Base-by-base conservation (phyloP, 2,113 vertebrate species). In the Dasyurus viverrinus region DNA sequence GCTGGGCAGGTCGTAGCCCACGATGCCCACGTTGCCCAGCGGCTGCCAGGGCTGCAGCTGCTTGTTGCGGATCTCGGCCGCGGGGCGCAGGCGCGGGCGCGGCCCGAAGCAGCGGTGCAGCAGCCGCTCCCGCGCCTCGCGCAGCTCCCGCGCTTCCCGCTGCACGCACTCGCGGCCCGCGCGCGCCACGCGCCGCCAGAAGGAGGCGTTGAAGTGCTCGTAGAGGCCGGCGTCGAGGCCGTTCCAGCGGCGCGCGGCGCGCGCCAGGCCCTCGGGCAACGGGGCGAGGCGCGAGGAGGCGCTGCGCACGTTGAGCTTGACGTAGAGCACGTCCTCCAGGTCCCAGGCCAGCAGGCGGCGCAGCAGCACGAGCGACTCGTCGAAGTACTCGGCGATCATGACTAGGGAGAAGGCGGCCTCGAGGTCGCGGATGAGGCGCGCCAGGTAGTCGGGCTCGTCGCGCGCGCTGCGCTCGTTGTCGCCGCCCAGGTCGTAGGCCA, bases 301-400 rank as follows among this genome's bases (percentile, higher is more conserved):
- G 0, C 97, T 98, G n/a, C 99, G 98, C 98, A 99, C 99, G 98
- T 99, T 99, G 93, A 99, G 99, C 96, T 99, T 99, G 30, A 99
- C 96, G 25, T 99, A 99, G 25, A 99, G 97, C 48, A 99, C 97
- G 93, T 99, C 99, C 0, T 99, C 99, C 96, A 99, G 97, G 57
- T 99, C 99, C 99, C 99, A 99, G 91, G 98, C 98, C 89, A 99
- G 98, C 36, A 99, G 98, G 30, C 98, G 99, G 22, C 99, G 98
- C 42, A 99, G 98, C 68, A 99, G 98, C 95, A 99, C 98, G 54
- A 99, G 97, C 0, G 99, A 99, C 98, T 99, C 99, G 11, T 99
- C 99, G 54, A 99, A 99, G 97, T 99, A 98, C 97, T 99, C 99
- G 0, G 99, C 98, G 36, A 99, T 99, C 99, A 99, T 99, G 91